phyloP scores from a whole-genome alignment of 64 coral and sea anemone genomes.

The Pocillopora verrucosa region DNA sequence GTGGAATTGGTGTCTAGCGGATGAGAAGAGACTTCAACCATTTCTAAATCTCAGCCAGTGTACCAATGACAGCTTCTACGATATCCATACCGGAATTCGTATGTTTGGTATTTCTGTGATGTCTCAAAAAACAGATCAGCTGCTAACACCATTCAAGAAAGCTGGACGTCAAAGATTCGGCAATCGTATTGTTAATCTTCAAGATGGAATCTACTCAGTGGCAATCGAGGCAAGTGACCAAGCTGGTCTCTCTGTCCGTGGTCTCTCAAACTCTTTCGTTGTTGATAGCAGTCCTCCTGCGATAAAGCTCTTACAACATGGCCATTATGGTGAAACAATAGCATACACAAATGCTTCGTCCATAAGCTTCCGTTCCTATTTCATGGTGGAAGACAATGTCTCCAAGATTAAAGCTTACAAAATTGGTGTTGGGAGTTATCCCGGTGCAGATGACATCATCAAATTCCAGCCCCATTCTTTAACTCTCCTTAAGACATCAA shows the following conservation, averaged over 20 bases:
- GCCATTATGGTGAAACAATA: constrained; percentile 46
- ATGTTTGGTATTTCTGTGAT: constrained; percentile 82
- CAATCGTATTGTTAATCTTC: constrained; percentile 64
- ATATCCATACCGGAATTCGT: constrained; percentile 74
- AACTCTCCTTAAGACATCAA: background rate
- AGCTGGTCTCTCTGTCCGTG: constrained; percentile 60
- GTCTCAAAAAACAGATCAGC: constrained; percentile 29
- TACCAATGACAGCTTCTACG: constrained; percentile 64
- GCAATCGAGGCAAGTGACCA: constrained; percentile 79
- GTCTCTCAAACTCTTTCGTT: constrained; percentile 78
- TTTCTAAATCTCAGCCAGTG: constrained; percentile 37
- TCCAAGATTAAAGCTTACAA: constrained; percentile 62
- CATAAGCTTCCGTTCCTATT: constrained; percentile 54
- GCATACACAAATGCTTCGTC: constrained; percentile 6
- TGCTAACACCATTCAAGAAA: constrained; percentile 55
- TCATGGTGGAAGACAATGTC: constrained; percentile 76
- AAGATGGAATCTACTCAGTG: constrained; percentile 81
- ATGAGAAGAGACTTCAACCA: constrained; percentile 36
- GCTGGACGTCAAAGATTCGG: constrained; percentile 59
- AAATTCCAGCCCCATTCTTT: constrained; percentile 36
- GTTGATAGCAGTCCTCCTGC: constrained; percentile 81
- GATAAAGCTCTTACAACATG: constrained; percentile 71
- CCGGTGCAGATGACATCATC: constrained; percentile 77
- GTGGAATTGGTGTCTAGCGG: constrained; percentile 89
- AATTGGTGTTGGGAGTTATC: constrained; percentile 82